Base-by-base conservation (phyloP, 2,888 invertebrate genomes). In the Pyrgus malvae region DNA sequence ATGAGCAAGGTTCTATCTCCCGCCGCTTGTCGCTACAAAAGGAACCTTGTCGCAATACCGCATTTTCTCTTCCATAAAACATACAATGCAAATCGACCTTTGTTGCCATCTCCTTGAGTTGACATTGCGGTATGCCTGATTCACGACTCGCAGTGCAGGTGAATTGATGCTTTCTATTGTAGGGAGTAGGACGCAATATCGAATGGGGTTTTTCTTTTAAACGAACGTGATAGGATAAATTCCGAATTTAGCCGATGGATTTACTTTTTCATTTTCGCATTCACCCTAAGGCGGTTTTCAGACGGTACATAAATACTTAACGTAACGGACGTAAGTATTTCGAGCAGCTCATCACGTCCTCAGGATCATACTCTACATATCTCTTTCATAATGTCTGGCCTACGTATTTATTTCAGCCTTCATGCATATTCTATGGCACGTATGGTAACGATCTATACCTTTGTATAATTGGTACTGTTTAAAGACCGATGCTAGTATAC, bases 1-100 rank as follows among this genome's bases (percentile, higher is more conserved):
- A 46, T 57, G 46, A 44, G 55, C 59, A 57, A 51, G 54, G 57
- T 57, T 55, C 48, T 55, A 55, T 55, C 51, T 55, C 51, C 48
- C 41, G 33, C 19, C 31, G 48, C 46, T 44, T 27, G 48, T 19
- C 27, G 29, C 55, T 56, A 62, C 49, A 60, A 59, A 59, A 56
- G 57, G 57, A 57, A 59, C 58, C 55, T 62, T 60, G 54, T 57
- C 53, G 46, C 38, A 40, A 31, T 37, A 44, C 27, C 35, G 14
- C 27, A 44, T 27, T 51, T 21, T 23, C 33, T 21, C 17, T 42
- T 41, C 25, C 17, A 42, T 42, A 33, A 25, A 33, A 23, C 23
- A 38, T 44, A 0, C 37, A 44, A 44, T 49, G 37, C 35, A 44
- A 48, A 44, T 44, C 19, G 29, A 44, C 19, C 38, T 31, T 44